These are phyloP conservation scores for Terrapene triunguis DNA, from an alignment of 2,113 vertebrate genomes.

Conservation along the genomic window DNA sequence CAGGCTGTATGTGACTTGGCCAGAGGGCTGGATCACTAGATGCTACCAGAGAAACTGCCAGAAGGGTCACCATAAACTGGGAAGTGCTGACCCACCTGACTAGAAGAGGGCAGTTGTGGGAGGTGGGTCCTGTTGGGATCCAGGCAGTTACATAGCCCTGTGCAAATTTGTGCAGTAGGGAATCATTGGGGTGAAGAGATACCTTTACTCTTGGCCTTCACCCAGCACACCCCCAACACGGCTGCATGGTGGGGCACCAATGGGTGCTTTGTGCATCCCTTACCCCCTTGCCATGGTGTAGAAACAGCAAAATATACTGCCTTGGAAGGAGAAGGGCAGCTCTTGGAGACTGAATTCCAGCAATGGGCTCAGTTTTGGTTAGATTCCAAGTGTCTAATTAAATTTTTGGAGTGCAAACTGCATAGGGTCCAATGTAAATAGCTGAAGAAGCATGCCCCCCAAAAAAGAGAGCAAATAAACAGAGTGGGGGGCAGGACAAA, in stretches of 20 bases:
- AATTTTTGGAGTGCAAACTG: constrained; percentile 44
- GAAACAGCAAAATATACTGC: fast-evolving
- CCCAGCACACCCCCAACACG: too few species aligned
- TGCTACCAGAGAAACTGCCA: too few species aligned
- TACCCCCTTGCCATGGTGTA: background rate
- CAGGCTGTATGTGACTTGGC: too few species aligned
- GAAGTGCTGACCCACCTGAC: too few species aligned
- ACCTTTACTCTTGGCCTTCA: background rate
- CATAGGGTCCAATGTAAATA: constrained; percentile 50
- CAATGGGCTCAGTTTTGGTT: constrained; percentile 12
- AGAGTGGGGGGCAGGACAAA: background rate
- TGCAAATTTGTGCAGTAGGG: background rate
- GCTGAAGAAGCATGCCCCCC: background rate
- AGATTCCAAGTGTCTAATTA: constrained; percentile 32
- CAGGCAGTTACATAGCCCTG: too few species aligned
- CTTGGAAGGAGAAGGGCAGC: fast-evolving
- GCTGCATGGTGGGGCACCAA: too few species aligned
- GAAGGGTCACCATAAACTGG: too few species aligned
- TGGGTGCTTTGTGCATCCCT: background rate
- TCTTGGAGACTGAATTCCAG: background rate
- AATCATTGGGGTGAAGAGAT: background rate
- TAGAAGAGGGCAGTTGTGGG: too few species aligned
- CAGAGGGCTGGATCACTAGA: too few species aligned
- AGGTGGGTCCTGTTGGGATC: too few species aligned
- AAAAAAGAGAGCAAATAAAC: background rate